Evolutionary conservation across 2,797 vertebrate genomes (phyloP).

Genomic region (Siniperca undulata): DNA sequence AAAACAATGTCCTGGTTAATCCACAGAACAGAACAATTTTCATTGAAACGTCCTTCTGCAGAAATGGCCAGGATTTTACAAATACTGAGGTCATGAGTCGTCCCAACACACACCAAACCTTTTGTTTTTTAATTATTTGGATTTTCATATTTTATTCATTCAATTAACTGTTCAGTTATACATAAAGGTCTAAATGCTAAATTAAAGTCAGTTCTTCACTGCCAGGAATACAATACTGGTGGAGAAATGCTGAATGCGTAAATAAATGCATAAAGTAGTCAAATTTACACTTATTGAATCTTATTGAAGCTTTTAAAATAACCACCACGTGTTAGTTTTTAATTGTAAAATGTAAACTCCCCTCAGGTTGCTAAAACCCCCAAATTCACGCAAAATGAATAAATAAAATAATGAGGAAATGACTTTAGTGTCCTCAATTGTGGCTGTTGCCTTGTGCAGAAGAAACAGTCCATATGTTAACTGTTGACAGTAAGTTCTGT

Average conservation of each 20-base stretch:
- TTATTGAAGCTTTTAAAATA: neutral
- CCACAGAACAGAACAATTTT: neutral
- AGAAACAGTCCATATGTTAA: too few relatives aligned
- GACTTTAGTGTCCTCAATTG: neutral
- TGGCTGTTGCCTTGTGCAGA: neutral
- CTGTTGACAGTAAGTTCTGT: neutral
- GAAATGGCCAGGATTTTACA: neutral
- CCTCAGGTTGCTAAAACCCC: neutral
- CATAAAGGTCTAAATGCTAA: neutral
- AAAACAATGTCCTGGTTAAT: conserved; percentile 1
- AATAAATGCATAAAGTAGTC: neutral
- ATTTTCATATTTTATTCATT: conserved; percentile 10
- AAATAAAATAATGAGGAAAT: neutral
- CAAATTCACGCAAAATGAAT: neutral
- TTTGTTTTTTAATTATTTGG: neutral
- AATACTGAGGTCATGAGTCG: neutral
- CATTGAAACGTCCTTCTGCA: neutral
- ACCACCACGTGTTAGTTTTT: neutral
- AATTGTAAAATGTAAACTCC: neutral
- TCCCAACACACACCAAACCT: neutral
- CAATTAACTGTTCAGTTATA: conserved; percentile 1
- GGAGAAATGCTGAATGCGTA: neutral
- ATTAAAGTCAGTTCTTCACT: conserved; percentile 3
- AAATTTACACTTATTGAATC: neutral
- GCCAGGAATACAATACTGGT: neutral